A percentile compares a stretch with the other conserved stretches of the same genome.
Evolutionary conservation across 35 echinoderm and acorn worm genomes (phyloP).

Genomic region (Diadema setosum): DNA sequence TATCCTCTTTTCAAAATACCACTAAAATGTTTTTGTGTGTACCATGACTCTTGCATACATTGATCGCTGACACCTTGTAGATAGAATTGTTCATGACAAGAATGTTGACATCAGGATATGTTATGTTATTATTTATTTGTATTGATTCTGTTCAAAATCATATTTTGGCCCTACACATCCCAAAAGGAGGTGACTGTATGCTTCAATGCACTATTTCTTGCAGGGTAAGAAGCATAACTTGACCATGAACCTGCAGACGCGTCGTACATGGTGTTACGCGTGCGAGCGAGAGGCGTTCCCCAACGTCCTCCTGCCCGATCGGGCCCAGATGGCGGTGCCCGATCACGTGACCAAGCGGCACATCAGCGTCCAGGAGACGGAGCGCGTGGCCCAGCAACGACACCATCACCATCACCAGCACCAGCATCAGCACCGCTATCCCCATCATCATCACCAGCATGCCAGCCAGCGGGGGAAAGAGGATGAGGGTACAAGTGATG

Average conservation of each 20-base stretch:
- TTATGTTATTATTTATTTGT: too few relatives aligned
- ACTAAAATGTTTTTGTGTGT: too few relatives aligned
- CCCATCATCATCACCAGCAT: too few relatives aligned
- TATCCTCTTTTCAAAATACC: too few relatives aligned
- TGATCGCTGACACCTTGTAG: too few relatives aligned
- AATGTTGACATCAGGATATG: too few relatives aligned
- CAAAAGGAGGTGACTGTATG: too few relatives aligned
- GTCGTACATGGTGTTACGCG: slow-evolving; percentile 77
- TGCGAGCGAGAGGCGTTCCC: slow-evolving; percentile 83
- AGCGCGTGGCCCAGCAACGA: background rate
- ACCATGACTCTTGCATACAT: too few relatives aligned
- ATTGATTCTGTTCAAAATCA: too few relatives aligned
- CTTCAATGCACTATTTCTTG: background rate
- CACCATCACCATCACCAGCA: background rate
- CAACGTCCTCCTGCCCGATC: background rate
- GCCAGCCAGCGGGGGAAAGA: background rate
- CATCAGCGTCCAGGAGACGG: background rate
- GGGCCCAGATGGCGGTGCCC: slow-evolving; percentile 4
- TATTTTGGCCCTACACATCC: too few relatives aligned
- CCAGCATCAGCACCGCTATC: too few relatives aligned
- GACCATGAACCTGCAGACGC: slow-evolving; percentile 65
- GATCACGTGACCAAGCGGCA: slow-evolving; percentile 11
- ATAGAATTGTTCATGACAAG: too few relatives aligned
- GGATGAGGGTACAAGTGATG: background rate
- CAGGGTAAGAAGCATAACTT: slow-evolving; percentile 52